These are phyloP conservation scores for Monochamus saltuarius DNA, from an alignment of 1,140 invertebrate genomes.

Conservation along the genomic window DNA sequence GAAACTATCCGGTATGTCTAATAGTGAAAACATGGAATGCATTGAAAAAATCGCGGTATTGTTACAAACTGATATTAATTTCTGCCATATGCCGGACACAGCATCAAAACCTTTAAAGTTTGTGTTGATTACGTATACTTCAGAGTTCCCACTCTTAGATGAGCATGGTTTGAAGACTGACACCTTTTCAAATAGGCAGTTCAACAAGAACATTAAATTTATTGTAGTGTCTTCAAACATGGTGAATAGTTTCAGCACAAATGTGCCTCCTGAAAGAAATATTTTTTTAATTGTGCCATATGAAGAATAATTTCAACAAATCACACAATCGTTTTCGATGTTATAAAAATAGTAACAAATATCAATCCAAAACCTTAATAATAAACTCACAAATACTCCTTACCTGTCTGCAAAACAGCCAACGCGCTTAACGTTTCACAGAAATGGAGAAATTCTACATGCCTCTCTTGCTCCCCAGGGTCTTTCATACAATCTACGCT, in stretches of 20 bases:
- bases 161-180: slow-evolving; percentile 84
- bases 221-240: slow-evolving; percentile 81
- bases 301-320: slow-evolving; percentile 3
- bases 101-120: slow-evolving; percentile 59
- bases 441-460: slow-evolving; percentile 75
- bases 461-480: slow-evolving; percentile 82
- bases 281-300: neutral
- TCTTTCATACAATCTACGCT: slow-evolving; percentile 83
- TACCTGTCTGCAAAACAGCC: slow-evolving; percentile 57
- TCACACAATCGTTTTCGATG: neutral
- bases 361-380: no score
- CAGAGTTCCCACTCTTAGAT: slow-evolving; percentile 93
- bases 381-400: neutral
- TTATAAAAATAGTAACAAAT: no score
- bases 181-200: slow-evolving; percentile 71
- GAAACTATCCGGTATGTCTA: slow-evolving; percentile 66
- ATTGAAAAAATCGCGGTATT: slow-evolving; percentile 24
- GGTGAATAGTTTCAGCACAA: slow-evolving; percentile 93
- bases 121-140: slow-evolving; percentile 84
- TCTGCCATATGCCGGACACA: slow-evolving; percentile 52
- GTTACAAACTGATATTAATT: slow-evolving; percentile 57
- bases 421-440: slow-evolving; percentile 80
- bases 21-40: slow-evolving; percentile 60
- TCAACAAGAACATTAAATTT: slow-evolving; percentile 77
- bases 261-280: slow-evolving; percentile 65